phyloP scores from a whole-genome alignment of 2,797 vertebrate species.

The Masticophis lateralis region DNA sequence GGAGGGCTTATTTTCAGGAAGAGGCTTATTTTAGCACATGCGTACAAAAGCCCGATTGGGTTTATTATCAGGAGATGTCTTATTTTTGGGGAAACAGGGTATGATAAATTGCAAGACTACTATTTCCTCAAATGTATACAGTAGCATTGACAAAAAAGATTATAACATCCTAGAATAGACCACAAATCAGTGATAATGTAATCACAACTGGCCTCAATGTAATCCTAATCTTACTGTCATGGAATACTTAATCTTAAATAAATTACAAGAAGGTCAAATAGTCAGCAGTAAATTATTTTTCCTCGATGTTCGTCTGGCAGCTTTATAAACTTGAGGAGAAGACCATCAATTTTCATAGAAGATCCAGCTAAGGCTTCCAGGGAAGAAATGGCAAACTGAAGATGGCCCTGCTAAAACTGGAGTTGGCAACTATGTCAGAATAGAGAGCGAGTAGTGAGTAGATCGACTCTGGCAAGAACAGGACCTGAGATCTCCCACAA shows the following conservation, averaged over 20 bases:
- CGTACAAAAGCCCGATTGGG: too few relatives aligned
- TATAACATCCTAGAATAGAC: slow-evolving; percentile 16
- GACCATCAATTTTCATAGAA: slow-evolving; percentile 18
- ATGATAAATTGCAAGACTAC: not conserved
- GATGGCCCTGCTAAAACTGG: not conserved
- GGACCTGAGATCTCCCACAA: not conserved
- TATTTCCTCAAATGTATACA: not conserved
- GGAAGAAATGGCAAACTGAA: not conserved
- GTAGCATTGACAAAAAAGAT: slow-evolving; percentile 29
- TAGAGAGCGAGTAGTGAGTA: not conserved
- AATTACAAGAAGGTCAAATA: slow-evolving; percentile 34
- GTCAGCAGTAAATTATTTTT: slow-evolving; percentile 37
- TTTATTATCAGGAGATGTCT: too few relatives aligned
- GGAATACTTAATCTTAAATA: slow-evolving; percentile 23
- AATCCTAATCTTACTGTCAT: slow-evolving; percentile 42
- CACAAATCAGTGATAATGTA: slow-evolving; percentile 37
- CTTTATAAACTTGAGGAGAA: slow-evolving; percentile 25
- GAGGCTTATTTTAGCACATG: too few relatives aligned
- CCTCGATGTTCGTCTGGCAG: slow-evolving; percentile 9
- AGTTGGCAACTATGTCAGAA: not conserved
- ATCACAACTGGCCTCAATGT: slow-evolving; percentile 23
- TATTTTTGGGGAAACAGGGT: too few relatives aligned
- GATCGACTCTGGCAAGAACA: not conserved
- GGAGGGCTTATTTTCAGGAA: too few relatives aligned
- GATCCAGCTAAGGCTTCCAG: slow-evolving; percentile 6